Base-by-base conservation (phyloP, 2,797 vertebrate species). In the Cuculus canorus region DNA sequence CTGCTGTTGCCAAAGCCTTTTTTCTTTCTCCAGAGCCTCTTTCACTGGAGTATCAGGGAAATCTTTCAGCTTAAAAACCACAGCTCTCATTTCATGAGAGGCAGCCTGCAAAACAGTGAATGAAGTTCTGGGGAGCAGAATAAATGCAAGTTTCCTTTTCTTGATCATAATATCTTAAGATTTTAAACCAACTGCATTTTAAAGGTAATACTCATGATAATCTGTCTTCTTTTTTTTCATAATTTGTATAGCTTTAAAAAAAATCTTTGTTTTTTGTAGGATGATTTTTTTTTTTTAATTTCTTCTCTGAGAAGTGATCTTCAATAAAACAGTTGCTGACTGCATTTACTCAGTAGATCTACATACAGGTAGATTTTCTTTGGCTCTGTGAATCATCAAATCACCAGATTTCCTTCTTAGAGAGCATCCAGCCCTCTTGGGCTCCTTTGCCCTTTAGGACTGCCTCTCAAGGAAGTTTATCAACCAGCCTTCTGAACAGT, bases 291-390 rank as follows among this genome's bases (percentile, higher is more conserved):
- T 37, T 69, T 43, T 53, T 53, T 53, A 52, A 14, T 86, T 90
- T 88, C 3, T 73, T 78, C 27, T 72, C 17, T 48, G 14, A 53
- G 4, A 4, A 1, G 41, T 48, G 25, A 56, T 10, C 5, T 32
- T 61, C 25, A 77, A 35, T 28, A 37, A 83, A 87, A 56, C 22
- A 90, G 32, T 28, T 71, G 13, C 13, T 57, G 18, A 37, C 3
- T 47, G 28, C 10, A 2, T 80, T 77, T 80, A 41, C 7, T 54
- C 4, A 0, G 0, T 30, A 39, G 13, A 39, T 39, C 39, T 39
- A 39, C 39, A 39, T 39, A 39, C 39, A 39, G 39, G 39, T 39
- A 39, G 39, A 39, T 39, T 10, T 39, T 39, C 39, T 39, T 39
- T 13, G 39, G 39, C 39, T 39, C 39, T 39, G 39, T 39, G 39